These are phyloP conservation scores for Varecia variegata DNA, from an alignment of 2,797 vertebrate species.

Conservation along the genomic window DNA sequence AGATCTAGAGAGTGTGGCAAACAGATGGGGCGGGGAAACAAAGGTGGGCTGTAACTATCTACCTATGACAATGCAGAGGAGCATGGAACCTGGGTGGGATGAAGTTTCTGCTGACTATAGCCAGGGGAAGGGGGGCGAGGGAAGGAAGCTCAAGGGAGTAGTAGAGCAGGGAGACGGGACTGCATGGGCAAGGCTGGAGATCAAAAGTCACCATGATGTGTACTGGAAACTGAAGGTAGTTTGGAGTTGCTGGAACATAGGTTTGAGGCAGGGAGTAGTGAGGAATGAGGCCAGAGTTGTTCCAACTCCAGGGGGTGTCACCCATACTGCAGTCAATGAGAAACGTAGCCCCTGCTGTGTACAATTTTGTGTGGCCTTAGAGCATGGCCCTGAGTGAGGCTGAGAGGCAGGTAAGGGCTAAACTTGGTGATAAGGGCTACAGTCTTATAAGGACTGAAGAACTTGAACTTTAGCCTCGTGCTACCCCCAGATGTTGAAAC, in stretches of 20 bases:
- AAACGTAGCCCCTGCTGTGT: not conserved
- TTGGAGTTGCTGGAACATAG: not conserved
- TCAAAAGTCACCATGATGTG: not conserved
- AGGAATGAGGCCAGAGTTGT: not conserved
- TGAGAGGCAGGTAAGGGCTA: not conserved
- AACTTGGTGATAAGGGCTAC: not conserved
- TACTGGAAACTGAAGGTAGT: not conserved
- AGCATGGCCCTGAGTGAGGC: not conserved
- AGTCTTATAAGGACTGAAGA: not conserved
- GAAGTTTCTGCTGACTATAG: not conserved
- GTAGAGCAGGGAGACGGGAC: not conserved
- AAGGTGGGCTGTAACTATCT: not conserved
- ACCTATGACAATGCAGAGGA: no score
- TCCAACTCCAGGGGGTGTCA: not conserved
- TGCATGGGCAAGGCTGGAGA: not conserved
- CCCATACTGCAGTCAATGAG: not conserved
- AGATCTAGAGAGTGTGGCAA: not conserved
- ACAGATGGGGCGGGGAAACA: not conserved
- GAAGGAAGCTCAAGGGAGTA: not conserved
- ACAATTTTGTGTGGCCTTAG: not conserved
- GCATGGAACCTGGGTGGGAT: not conserved
- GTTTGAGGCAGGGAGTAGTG: not conserved
- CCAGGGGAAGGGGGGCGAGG: no score
- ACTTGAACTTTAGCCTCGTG: not conserved
- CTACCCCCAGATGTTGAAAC: not conserved